Evolutionary conservation across 1,140 invertebrate genomes (phyloP).

Genomic region (Himalopsyche phryganea): DNA sequence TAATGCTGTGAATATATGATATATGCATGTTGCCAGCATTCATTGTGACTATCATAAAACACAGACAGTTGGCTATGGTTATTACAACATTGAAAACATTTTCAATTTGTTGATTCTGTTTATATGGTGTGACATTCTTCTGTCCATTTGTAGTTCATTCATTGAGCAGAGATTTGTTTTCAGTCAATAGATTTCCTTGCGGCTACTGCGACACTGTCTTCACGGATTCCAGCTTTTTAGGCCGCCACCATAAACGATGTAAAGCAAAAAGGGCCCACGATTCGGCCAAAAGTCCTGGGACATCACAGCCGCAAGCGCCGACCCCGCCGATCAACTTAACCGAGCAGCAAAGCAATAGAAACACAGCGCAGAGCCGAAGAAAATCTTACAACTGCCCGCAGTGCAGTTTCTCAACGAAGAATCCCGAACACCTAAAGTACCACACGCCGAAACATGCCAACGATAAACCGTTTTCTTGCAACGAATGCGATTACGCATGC

Average conservation of each 20-base stretch:
- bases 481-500: constrained; percentile 20
- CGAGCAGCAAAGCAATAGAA: not conserved
- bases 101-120: too few species aligned
- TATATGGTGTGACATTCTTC: too few species aligned
- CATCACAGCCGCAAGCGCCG: not conserved
- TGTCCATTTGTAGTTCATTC: too few species aligned
- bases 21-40: too few species aligned
- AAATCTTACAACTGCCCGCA: constrained; percentile 9
- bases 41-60: too few species aligned
- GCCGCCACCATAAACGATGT: constrained; percentile 24
- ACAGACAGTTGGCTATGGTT: too few species aligned
- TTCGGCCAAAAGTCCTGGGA: not conserved
- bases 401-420: constrained; percentile 24
- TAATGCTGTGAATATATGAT: too few species aligned
- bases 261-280: constrained; percentile 17
- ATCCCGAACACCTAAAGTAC: constrained; percentile 21
- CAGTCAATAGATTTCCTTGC: constrained; percentile 21
- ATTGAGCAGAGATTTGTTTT: too few species aligned
- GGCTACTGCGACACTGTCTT: constrained; percentile 25
- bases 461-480: constrained; percentile 17
- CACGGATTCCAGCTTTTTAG: constrained; percentile 17
- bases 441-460: constrained; percentile 17
- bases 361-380: not conserved
- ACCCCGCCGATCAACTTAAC: not conserved
- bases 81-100: too few species aligned